Base-by-base conservation (phyloP, 1,140 invertebrate species). In the Orchesella cincta region DNA sequence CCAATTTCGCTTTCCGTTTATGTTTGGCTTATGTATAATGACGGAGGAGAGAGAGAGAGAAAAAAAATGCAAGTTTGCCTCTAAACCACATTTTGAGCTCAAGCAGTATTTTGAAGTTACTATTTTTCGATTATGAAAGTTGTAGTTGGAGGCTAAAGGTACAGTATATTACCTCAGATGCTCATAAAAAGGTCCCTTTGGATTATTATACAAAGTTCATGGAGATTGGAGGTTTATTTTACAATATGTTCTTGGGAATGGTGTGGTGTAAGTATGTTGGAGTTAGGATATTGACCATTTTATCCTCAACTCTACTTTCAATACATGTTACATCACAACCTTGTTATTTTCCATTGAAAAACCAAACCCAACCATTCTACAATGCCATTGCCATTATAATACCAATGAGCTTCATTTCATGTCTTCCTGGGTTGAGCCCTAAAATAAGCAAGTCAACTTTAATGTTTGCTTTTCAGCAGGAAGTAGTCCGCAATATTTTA, bases 401-500 rank as follows among this genome's bases (percentile, higher is more conserved):
- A 23, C 12, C 12, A 57, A 57, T 57, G 52, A 57, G 52, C 52
- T 57, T 46, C 52, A 57, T 57, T 57, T 57, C 52, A 57, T 46
- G 39, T 57, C 52, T 57, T 57, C 52, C 52, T 57, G 52, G 52
- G 52, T 57, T 57, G 8, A 57, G 8, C 52, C 52, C 52, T 46
- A 57, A 57, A 57, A 26, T 57, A 57, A 18, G 52, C 52, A 57
- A 57, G 52, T 57, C 52, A 57, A 57, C 52, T 57, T 57, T 57
- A n/a, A n/a, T 57, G 8, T 57, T 57, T 57, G 14, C 52, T 57
- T 57, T 57, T 57, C 14, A 57, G 14, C 52, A 57, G 52, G 52
- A 57, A 57, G 52, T n/a, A 57, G 8, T 57, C 8, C 23, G 52
- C 52, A 57, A 57, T 57, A 57, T 57, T 57, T 57, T 57, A 57